These are phyloP conservation scores for Onychomys arenicola DNA, from an alignment of 2,797 vertebrate genomes.

Conservation along the genomic window DNA sequence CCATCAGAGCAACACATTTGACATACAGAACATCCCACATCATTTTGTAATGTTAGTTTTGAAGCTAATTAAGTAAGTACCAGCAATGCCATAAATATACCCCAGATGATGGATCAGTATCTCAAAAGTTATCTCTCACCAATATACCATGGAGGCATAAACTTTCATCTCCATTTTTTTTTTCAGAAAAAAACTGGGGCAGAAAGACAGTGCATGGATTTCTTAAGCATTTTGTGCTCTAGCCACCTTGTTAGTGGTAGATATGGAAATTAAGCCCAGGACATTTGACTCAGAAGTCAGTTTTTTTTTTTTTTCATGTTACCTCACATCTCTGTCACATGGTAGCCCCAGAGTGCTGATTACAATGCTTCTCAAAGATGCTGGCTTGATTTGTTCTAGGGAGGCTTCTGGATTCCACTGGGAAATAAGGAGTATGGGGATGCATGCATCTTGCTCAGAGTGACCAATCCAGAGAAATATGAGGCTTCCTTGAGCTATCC, in stretches of 20 bases:
- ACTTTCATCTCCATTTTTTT: neutral
- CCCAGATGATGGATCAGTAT: neutral
- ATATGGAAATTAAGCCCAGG: neutral
- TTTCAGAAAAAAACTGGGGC: neutral
- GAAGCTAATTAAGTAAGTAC: neutral
- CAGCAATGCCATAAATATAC: neutral
- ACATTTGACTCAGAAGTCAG: neutral
- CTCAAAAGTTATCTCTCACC: neutral
- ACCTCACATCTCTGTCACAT: neutral
- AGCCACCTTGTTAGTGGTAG: neutral
- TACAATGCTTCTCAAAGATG: neutral
- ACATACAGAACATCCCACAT: no score
- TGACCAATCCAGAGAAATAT: neutral
- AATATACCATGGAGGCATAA: neutral
- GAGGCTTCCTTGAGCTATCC: neutral
- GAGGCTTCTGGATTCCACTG: neutral
- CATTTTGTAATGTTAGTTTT: neutral
- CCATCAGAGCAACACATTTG: no score
- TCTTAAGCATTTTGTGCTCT: neutral
- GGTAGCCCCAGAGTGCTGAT: neutral
- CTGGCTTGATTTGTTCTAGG: neutral
- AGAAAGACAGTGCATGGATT: neutral
- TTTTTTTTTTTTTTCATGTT: neutral
- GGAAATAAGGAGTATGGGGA: neutral
- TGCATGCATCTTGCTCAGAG: accelerated